Percentiles rank a stretch among this genome's conserved stretches.
phyloP scores from a whole-genome alignment of 2,888 invertebrate genomes.

The Rhingia campestris region DNA sequence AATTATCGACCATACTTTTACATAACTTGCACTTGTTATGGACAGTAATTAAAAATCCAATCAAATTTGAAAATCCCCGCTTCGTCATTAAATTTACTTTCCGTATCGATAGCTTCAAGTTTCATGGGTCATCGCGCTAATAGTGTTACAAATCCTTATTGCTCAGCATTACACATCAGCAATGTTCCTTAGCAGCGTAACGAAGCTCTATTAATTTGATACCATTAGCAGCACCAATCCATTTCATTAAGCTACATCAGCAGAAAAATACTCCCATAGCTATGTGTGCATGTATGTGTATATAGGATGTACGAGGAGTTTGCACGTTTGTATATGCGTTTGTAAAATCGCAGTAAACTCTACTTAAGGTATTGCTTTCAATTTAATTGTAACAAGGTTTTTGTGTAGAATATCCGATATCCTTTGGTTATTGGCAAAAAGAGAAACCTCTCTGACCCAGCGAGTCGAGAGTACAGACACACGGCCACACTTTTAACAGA shows the following conservation, averaged over 20 bases:
- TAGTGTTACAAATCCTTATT: slow-evolving; percentile 42
- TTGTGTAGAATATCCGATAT: slow-evolving; percentile 39
- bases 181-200: slow-evolving; percentile 11
- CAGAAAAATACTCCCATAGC: slow-evolving; percentile 20
- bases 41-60: not conserved
- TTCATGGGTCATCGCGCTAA: slow-evolving; percentile 42
- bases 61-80: slow-evolving; percentile 20
- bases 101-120: slow-evolving; percentile 13
- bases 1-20: no score
- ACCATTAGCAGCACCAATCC: slow-evolving; percentile 46
- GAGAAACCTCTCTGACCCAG: slow-evolving; percentile 14
- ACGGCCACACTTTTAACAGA: not conserved
- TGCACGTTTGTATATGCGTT: not conserved
- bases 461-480: not conserved
- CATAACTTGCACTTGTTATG: not conserved
- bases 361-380: slow-evolving; percentile 16
- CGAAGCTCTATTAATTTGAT: slow-evolving; percentile 37
- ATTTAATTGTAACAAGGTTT: slow-evolving; percentile 24
- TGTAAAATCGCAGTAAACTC: not conserved
- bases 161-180: slow-evolving; percentile 30
- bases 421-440: slow-evolving; percentile 46
- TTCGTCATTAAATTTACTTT: slow-evolving; percentile 31
- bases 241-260: slow-evolving; percentile 53
- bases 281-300: not conserved
- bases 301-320: not conserved